Evolutionary conservation across 2,113 vertebrate genomes (phyloP).

Genomic region (Oriolus oriolus): DNA sequence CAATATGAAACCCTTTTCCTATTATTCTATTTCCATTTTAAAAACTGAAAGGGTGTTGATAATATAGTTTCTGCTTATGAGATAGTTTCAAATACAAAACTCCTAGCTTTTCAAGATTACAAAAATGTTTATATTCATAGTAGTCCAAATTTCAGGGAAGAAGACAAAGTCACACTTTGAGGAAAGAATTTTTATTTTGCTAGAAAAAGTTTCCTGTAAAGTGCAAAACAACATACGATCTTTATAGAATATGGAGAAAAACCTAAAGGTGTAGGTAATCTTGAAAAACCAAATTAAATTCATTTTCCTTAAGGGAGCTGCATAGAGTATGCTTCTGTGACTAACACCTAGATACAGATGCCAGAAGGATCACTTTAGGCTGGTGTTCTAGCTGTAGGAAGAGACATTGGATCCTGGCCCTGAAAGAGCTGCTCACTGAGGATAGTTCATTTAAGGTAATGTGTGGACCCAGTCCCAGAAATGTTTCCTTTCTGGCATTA

Average conservation of each 20-base stretch:
- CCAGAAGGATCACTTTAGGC: background rate
- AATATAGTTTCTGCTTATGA: background rate
- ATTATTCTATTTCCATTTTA: background rate
- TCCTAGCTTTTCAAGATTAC: background rate
- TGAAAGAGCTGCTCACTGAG: background rate
- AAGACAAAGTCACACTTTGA: background rate
- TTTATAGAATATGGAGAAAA: background rate
- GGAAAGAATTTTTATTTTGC: background rate
- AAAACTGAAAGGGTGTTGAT: background rate
- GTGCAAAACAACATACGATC: background rate
- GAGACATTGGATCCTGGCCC: background rate
- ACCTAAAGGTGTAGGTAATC: background rate
- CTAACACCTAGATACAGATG: background rate
- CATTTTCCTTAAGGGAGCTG: background rate
- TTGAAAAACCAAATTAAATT: background rate
- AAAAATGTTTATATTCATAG: background rate
- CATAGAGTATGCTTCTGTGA: background rate
- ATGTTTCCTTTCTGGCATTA: background rate
- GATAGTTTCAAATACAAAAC: background rate
- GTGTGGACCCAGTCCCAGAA: background rate
- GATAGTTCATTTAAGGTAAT: background rate
- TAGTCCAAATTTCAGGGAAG: background rate
- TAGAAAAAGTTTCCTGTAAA: background rate
- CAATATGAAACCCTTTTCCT: background rate
- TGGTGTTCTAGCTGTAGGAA: background rate